Percentiles rank a stretch among this genome's conserved stretches.
These are phyloP conservation scores for Silurus aristotelis DNA, from an alignment of 2,797 vertebrate species.

Conservation along the genomic window DNA sequence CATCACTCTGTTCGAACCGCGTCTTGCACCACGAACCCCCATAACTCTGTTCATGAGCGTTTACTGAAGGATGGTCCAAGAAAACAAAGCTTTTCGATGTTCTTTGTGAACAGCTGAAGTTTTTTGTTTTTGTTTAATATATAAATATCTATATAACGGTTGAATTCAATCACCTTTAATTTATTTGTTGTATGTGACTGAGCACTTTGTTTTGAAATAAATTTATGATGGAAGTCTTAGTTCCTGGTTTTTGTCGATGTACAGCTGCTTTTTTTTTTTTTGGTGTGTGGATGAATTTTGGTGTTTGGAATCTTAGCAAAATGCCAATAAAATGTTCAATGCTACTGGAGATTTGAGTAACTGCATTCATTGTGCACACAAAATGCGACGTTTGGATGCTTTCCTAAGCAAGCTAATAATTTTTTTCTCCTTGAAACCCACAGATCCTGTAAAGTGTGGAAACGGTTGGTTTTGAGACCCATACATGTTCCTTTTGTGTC, in stretches of 20 bases:
- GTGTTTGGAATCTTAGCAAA: conserved; percentile 47
- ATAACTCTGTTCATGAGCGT: conserved; percentile 31
- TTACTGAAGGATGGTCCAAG: conserved; percentile 53
- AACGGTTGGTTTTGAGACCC: too few relatives aligned
- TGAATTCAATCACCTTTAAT: conserved; percentile 80
- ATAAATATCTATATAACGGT: conserved; percentile 59
- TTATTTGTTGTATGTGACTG: conserved; percentile 85
- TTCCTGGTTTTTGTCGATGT: conserved; percentile 39
- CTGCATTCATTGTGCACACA: conserved; percentile 8
- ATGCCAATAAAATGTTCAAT: conserved; percentile 39
- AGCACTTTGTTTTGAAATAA: conserved; percentile 87
- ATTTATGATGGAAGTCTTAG: conserved; percentile 49
- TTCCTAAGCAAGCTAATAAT: not conserved
- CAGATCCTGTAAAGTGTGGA: not conserved
- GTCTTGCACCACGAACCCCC: conserved; percentile 47
- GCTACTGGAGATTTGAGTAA: conserved; percentile 1
- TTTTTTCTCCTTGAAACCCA: not conserved
- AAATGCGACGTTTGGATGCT: not conserved
- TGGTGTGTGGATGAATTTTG: conserved; percentile 37
- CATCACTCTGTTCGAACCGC: conserved; percentile 14
- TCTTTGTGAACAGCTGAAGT: conserved; percentile 42
- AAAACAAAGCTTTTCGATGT: conserved; percentile 45
- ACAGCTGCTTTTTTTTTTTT: conserved; percentile 38
- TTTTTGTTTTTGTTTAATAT: conserved; percentile 61
- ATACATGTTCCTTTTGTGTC: not conserved